These are phyloP conservation scores for Myotis planiceps DNA, from an alignment of 2,797 vertebrate genomes.

Conservation along the genomic window DNA sequence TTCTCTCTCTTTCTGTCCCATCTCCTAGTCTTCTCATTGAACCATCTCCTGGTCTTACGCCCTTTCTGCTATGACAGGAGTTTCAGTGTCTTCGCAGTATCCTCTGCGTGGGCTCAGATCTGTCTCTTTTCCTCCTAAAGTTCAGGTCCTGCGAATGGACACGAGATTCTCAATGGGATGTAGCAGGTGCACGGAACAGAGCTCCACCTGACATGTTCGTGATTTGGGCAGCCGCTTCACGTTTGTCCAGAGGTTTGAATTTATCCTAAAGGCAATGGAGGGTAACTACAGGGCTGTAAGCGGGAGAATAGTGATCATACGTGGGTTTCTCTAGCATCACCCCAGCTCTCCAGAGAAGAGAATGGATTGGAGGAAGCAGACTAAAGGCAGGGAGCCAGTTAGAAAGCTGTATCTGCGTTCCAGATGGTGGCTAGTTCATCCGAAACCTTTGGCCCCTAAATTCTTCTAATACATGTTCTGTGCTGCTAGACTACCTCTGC, in stretches of 20 bases:
- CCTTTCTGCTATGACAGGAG: neutral
- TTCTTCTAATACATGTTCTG: neutral
- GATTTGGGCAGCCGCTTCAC: neutral
- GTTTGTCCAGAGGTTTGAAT: neutral
- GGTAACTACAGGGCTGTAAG: neutral
- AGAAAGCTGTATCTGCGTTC: neutral
- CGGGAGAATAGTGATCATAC: neutral
- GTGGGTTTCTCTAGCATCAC: neutral
- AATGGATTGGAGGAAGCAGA: neutral
- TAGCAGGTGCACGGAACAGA: neutral
- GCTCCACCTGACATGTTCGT: accelerated
- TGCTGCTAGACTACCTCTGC: neutral
- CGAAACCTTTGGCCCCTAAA: neutral
- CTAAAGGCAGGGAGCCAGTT: neutral
- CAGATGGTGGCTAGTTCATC: neutral
- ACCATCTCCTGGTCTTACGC: neutral
- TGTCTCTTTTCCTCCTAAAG: neutral
- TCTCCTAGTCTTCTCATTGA: neutral
- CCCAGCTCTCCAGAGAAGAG: neutral
- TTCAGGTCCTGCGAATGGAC: neutral
- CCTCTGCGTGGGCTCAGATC: neutral
- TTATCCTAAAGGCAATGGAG: neutral
- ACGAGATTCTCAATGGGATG: accelerated
- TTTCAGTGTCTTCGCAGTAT: neutral
- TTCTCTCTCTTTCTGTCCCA: neutral